These are phyloP conservation scores for Sinodicranocentrus sp. DNA, from an alignment of 2,888 invertebrate genomes.

Conservation along the genomic window DNA sequence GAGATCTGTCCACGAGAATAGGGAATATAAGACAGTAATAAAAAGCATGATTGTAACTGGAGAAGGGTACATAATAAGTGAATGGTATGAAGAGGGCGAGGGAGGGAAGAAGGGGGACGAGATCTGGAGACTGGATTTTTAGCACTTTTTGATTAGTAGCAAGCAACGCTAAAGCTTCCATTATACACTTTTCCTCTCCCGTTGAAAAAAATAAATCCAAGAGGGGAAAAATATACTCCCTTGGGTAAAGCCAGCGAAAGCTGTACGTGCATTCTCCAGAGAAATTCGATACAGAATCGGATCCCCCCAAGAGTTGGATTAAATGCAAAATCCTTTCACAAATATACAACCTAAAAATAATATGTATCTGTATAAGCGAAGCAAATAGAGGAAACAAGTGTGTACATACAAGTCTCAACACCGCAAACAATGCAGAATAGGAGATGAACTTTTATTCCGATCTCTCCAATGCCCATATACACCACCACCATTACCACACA, in stretches of 20 bases:
- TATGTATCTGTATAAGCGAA: too few species aligned
- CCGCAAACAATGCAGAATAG: too few species aligned
- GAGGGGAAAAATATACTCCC: not conserved
- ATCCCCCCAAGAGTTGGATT: constrained; percentile 44
- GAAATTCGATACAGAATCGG: constrained; percentile 41
- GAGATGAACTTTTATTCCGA: too few species aligned
- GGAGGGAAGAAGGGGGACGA: not conserved
- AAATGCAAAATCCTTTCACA: constrained; percentile 57
- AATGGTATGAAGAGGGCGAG: constrained; percentile 12
- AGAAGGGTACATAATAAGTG: constrained; percentile 60
- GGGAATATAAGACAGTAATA: constrained; percentile 26
- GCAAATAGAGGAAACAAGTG: too few species aligned
- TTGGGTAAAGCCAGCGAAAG: not conserved
- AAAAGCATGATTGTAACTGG: constrained; percentile 49
- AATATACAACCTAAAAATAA: constrained; percentile 48
- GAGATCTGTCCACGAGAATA: not conserved
- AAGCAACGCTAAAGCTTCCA: too few species aligned
- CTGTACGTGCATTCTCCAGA: constrained; percentile 31
- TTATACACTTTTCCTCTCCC: too few species aligned
- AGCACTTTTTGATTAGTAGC: constrained; percentile 48
- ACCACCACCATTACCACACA: too few species aligned
- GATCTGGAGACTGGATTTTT: constrained; percentile 23
- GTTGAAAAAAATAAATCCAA: not conserved
- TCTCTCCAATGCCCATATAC: too few species aligned
- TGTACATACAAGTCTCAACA: too few species aligned